Evolutionary conservation across 2,888 invertebrate species (phyloP).

Genomic region (Pterostichus madidus): DNA sequence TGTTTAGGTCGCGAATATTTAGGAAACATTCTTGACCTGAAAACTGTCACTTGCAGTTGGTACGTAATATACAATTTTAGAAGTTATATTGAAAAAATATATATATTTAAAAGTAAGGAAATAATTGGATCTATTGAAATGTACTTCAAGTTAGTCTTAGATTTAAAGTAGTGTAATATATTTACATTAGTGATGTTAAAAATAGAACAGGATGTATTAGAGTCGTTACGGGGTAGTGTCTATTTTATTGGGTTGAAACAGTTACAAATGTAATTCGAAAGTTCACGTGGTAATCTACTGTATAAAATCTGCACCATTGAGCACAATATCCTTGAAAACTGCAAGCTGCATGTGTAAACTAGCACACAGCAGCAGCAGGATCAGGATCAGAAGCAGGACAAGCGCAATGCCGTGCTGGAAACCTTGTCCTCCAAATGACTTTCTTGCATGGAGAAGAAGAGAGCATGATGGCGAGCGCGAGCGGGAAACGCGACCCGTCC

Average conservation of each 20-base stretch:
- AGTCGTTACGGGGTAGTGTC: not conserved
- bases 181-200: constrained; percentile 7
- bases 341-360: not conserved
- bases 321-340: constrained; percentile 22
- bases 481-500: constrained; percentile 70
- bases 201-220: not conserved
- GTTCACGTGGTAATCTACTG: constrained; percentile 11
- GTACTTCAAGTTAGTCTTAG: not conserved
- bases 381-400: constrained; percentile 1
- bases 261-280: not conserved
- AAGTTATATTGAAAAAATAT: too few relatives aligned
- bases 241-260: not conserved
- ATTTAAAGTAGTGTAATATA: not conserved
- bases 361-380: not conserved
- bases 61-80: too few relatives aligned
- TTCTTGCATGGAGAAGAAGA: constrained; percentile 42
- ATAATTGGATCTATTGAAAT: constrained; percentile 9
- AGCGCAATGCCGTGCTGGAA: constrained; percentile 17
- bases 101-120: not conserved
- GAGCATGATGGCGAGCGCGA: constrained; percentile 17
- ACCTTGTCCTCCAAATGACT: constrained; percentile 66
- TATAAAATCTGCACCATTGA: constrained; percentile 1
- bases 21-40: too few relatives aligned
- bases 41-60: too few relatives aligned
- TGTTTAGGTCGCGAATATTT: too few relatives aligned